Conservation (phyloP, 2,113 vertebrate species). For the Trogon surrucura region DNA sequence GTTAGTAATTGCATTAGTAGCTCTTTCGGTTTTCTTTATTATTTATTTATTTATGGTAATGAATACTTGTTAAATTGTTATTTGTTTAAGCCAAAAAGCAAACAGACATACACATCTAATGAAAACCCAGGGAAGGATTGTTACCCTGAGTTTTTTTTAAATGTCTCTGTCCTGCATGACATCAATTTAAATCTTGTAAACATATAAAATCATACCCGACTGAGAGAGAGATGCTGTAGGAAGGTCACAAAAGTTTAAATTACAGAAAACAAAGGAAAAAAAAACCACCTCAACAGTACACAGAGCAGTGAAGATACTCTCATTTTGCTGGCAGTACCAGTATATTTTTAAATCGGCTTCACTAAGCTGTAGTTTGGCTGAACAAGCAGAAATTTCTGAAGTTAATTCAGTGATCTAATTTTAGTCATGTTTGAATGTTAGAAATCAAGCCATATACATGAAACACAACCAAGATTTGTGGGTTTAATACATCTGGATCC, state of each 20-base stretch:
- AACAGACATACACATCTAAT: neutral
- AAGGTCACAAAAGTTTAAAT: neutral
- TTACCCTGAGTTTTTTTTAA: neutral
- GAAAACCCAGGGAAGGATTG: neutral
- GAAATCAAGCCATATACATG: neutral
- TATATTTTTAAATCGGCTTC: neutral
- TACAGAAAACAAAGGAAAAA: neutral
- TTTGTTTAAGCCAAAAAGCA: neutral
- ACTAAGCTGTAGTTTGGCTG: neutral
- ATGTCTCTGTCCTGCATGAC: neutral
- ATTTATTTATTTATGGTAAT: neutral
- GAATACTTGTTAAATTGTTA: neutral
- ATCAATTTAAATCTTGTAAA: neutral
- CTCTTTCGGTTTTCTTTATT: neutral
- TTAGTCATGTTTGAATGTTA: neutral
- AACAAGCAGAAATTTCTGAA: constrained; percentile 12
- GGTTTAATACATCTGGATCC: neutral
- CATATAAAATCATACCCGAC: neutral
- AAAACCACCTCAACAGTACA: neutral
- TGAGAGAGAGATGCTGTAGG: neutral
- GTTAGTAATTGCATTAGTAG: neutral
- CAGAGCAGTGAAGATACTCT: neutral
- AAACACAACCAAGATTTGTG: neutral
- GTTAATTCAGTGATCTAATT: neutral
- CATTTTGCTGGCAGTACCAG: neutral